These are phyloP conservation scores for Pterois miles DNA, from an alignment of 2,797 vertebrate species.

Conservation along the genomic window DNA sequence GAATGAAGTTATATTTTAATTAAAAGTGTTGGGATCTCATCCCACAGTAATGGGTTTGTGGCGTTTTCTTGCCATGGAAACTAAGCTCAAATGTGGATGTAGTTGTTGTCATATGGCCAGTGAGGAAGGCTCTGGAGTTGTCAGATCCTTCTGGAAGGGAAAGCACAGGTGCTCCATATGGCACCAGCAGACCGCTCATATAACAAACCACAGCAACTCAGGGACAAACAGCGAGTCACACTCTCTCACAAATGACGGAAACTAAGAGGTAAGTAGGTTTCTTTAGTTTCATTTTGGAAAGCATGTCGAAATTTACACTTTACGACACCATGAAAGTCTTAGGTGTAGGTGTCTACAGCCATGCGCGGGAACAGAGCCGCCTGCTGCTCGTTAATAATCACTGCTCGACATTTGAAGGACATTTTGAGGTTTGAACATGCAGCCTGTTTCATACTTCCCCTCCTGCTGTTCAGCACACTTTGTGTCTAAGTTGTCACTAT, in stretches of 20 bases:
- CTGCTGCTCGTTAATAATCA: not conserved
- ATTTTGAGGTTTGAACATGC: not conserved
- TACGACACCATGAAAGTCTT: not conserved
- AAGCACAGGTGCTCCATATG: constrained; percentile 65
- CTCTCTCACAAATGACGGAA: constrained; percentile 57
- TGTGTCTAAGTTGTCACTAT: not conserved
- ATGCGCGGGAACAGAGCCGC: too few species aligned
- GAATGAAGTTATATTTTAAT: not conserved
- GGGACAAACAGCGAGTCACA: not conserved
- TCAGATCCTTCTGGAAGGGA: constrained; percentile 62
- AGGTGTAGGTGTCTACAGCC: not conserved
- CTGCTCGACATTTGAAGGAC: constrained; percentile 22
- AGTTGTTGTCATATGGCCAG: not conserved
- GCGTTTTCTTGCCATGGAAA: not conserved
- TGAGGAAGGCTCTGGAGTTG: constrained; percentile 45
- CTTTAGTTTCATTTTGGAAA: not conserved
- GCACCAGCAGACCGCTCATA: constrained; percentile 25
- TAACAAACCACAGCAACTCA: constrained; percentile 13
- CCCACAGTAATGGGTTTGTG: not conserved
- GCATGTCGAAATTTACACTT: not conserved
- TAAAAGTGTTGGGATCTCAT: not conserved
- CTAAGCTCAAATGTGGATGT: not conserved
- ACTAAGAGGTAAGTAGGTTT: constrained; percentile 50
- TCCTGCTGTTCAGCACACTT: not conserved
- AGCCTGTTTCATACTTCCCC: not conserved